These are phyloP conservation scores for Sebastes steindachneri DNA, from an alignment of 2,797 vertebrate species.

Conservation along the genomic window DNA sequence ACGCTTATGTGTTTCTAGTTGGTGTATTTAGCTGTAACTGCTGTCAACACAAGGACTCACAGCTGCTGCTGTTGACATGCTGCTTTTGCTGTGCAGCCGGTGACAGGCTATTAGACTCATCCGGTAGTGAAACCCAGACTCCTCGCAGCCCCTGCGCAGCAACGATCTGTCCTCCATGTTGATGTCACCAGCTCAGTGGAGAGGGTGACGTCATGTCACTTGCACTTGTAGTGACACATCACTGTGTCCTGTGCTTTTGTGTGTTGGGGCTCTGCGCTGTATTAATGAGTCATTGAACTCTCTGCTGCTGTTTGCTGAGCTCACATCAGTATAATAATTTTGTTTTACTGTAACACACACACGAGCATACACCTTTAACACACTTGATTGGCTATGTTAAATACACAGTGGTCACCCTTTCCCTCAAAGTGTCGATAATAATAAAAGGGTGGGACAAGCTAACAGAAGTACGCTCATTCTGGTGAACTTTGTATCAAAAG, in stretches of 20 bases:
- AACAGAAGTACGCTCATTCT: neutral
- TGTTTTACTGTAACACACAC: neutral
- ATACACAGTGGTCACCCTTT: neutral
- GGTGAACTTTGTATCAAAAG: neutral
- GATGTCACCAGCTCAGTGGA: constrained; percentile 9
- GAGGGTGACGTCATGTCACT: constrained; percentile 14
- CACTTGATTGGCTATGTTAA: neutral
- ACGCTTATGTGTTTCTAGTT: neutral
- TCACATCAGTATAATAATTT: constrained; percentile 3
- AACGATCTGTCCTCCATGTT: neutral
- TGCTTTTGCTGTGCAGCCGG: neutral
- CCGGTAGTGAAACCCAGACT: neutral
- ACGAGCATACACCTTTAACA: neutral
- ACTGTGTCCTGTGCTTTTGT: neutral
- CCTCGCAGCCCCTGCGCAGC: neutral
- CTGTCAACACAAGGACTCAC: neutral
- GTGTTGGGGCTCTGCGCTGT: neutral
- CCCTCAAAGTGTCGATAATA: neutral
- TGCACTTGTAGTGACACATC: neutral
- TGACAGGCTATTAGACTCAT: neutral
- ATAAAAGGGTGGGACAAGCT: neutral
- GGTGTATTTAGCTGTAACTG: neutral
- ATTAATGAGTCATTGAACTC: constrained; percentile 16
- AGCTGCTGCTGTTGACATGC: neutral
- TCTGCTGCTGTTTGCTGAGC: constrained; percentile 8